Base-by-base conservation (phyloP, 2,888 invertebrate species). In the Myopa testacea region DNA sequence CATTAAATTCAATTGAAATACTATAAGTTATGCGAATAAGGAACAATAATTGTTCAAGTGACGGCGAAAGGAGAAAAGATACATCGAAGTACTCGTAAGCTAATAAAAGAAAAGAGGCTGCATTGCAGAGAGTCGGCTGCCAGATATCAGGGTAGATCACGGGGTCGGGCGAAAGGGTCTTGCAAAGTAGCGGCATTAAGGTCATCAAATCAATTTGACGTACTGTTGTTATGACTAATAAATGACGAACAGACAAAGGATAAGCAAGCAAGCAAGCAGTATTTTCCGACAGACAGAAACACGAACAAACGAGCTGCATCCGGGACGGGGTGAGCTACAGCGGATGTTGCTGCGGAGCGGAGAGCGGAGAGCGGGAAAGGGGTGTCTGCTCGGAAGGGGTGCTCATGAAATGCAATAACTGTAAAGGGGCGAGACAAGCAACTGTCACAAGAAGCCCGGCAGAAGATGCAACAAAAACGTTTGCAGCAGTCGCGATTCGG, bases 221-320 rank as follows among this genome's bases (percentile, higher is more conserved):
- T 40, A 14, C 37, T 73, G 63, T 38, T 73, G 63, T 63, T 63
- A 45, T 73, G 73, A 73, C 62, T 73, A 73, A 73, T 73, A 73
- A 63, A 73, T 73, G 40, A 73, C 38, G 40, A 50, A 50, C 5
- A 73, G 8, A 34, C 37, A 63, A 72, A 72, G 38, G 58, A n/a
- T 6, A n/a, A 72, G 19, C 38, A 19, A 60, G 12, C 14, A n/a
- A 72, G 19, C 38, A 19, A 60, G 12, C 14, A 26, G 7, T 69
- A 34, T 34, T 55, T 10, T 50, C 14, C 62, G 63, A 73, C 62
- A 73, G 45, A 45, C 19, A 73, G n/a, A 63, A 73, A 73, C 73
- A 73, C 62, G 45, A 73, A 63, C 16, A 50, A 63, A 63, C 14
- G 12, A 40, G 40, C 26, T 10, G 50, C 45, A 34, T 14, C 37